Conservation (phyloP, 2,888 invertebrate species). For the Noctua pronuba region DNA sequence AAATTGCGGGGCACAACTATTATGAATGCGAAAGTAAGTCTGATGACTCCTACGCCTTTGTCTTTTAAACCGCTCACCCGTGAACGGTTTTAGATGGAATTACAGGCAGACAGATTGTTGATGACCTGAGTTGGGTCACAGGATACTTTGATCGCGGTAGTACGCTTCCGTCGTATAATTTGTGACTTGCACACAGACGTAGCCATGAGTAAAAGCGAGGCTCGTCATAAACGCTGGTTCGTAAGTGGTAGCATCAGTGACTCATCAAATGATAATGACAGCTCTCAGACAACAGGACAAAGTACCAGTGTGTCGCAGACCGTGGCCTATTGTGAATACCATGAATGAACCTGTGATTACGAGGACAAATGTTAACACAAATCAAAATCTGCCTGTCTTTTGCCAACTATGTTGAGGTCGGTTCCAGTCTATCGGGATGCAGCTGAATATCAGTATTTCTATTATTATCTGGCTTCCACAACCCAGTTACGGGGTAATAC, state of each 20-base stretch:
- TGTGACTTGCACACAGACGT: background rate
- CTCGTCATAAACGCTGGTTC: background rate
- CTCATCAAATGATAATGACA: slow-evolving; percentile 11
- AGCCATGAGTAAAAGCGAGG: background rate
- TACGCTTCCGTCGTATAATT: background rate
- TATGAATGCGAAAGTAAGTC: background rate
- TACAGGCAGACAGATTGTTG: too few species aligned
- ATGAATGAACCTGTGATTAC: slow-evolving; percentile 17
- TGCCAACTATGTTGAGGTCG: background rate
- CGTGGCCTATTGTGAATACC: slow-evolving; percentile 6
- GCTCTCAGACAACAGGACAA: background rate
- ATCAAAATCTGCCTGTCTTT: background rate
- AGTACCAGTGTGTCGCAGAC: slow-evolving; percentile 17
- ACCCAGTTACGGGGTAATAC: too few species aligned
- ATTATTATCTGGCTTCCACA: too few species aligned
- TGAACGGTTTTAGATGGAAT: too few species aligned
- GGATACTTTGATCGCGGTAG: background rate
- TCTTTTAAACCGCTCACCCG: too few species aligned
- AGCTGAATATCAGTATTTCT: too few species aligned
- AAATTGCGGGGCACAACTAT: background rate
- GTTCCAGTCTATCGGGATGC: background rate
- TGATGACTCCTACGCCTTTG: too few species aligned
- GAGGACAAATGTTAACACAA: background rate
- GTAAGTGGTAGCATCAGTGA: slow-evolving; percentile 6
- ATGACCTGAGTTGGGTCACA: too few species aligned